A percentile compares a stretch with the other conserved stretches of the same genome.
These are phyloP conservation scores for Aspidiotus rigidus DNA, from an alignment of 2,888 invertebrate genomes.

Conservation along the genomic window DNA sequence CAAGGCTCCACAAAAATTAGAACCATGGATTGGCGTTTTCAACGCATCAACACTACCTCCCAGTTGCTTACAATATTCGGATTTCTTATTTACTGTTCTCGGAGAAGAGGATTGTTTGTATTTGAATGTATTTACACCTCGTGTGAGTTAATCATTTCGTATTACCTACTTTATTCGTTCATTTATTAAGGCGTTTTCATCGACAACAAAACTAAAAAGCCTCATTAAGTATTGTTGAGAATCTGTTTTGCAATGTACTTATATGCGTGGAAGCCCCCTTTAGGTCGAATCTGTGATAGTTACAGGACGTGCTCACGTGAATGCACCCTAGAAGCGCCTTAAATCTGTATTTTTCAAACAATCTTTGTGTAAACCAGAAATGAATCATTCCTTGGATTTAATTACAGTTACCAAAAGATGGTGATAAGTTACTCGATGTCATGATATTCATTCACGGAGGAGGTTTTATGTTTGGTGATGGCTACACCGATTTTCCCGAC, in stretches of 20 bases:
- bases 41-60: conserved; percentile 54
- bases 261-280: too few species aligned
- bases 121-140: conserved; percentile 47
- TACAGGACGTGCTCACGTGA: too few species aligned
- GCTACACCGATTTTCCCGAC: conserved; percentile 37
- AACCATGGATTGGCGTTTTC: conserved; percentile 57
- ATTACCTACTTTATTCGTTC: too few species aligned
- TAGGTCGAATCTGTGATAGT: too few species aligned
- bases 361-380: not conserved
- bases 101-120: conserved; percentile 56
- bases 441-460: conserved; percentile 41
- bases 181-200: too few species aligned
- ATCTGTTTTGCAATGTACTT: too few species aligned
- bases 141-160: conserved; percentile 42
- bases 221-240: too few species aligned
- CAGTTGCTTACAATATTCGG: conserved; percentile 55
- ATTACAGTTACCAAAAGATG: conserved; percentile 32
- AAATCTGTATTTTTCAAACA: not conserved
- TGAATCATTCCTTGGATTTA: too few species aligned
- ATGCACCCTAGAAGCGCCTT: too few species aligned
- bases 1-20: conserved; percentile 50
- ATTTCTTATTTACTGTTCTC: conserved; percentile 42
- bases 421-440: conserved; percentile 41
- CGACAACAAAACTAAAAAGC: too few species aligned
- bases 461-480: conserved; percentile 38